Evolutionary conservation across 2,113 vertebrate species (phyloP).

Genomic region (Odontophorus gujanensis): DNA sequence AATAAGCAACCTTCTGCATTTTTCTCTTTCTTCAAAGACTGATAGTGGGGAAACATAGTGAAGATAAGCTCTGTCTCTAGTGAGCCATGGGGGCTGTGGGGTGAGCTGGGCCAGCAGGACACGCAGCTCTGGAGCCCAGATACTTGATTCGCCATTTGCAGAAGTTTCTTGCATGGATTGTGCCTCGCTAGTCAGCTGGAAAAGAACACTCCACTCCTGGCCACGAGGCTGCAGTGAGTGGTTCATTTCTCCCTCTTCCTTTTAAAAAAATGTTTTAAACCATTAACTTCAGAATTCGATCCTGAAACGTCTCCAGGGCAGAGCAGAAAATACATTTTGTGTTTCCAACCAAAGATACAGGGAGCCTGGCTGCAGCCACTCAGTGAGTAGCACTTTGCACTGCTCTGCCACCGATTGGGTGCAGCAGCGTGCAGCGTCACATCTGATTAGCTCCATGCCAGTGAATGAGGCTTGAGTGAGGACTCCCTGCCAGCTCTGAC

Average conservation of each 20-base stretch:
- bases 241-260: constrained; percentile 33
- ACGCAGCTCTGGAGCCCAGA: background rate
- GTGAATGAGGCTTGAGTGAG: constrained; percentile 71
- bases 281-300: constrained; percentile 62
- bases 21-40: background rate
- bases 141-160: background rate
- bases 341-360: constrained; percentile 4
- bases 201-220: constrained; percentile 49
- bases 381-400: constrained; percentile 30
- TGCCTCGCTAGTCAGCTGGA: constrained; percentile 57
- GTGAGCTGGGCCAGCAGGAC: background rate
- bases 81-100: background rate
- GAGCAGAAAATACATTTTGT: constrained; percentile 14
- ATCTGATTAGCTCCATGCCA: constrained; percentile 75
- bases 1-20: background rate
- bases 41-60: background rate
- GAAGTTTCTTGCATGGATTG: constrained; percentile 48
- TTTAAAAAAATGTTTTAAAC: constrained; percentile 49
- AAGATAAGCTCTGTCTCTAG: background rate
- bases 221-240: constrained; percentile 25
- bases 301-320: constrained; percentile 57
- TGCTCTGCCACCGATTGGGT: constrained; percentile 6
- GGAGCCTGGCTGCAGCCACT: constrained; percentile 25
- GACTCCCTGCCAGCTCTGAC: constrained; percentile 79
- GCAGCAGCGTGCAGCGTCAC: constrained; percentile 56